A percentile compares a stretch with the other conserved stretches of the same genome.
These are phyloP conservation scores for Sinocyclocheilus anshuiensis DNA, from an alignment of 2,113 vertebrate species.

Conservation along the genomic window DNA sequence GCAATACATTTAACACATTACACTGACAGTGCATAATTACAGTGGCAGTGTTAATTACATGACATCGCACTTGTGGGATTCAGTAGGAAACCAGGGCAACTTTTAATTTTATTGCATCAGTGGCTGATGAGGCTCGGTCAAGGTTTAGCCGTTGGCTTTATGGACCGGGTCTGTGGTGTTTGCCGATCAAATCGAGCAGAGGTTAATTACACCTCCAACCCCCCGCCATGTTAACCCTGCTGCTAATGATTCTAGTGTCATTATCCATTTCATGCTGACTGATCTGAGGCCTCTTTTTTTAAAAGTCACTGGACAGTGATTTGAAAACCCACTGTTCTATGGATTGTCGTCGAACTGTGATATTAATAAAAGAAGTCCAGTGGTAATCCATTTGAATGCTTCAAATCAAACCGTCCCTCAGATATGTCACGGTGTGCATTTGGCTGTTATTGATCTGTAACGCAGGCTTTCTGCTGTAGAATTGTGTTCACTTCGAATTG, in stretches of 20 bases:
- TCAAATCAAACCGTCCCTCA: background rate
- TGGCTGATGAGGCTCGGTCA: background rate
- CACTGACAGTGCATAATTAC: conserved; percentile 33
- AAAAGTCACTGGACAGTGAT: background rate
- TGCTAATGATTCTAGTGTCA: conserved; percentile 3
- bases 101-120: conserved; percentile 13
- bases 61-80: background rate
- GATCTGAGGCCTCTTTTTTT: background rate
- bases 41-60: conserved; percentile 1
- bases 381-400: conserved; percentile 13
- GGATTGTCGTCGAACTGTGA: background rate
- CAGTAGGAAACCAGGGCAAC: conserved; percentile 5
- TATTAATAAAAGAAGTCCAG: background rate
- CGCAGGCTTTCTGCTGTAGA: background rate
- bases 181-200: conserved; percentile 22
- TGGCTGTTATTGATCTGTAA: background rate
- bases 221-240: background rate
- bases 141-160: conserved; percentile 16
- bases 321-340: background rate
- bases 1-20: background rate
- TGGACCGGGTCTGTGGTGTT: background rate
- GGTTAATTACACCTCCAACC: conserved; percentile 34
- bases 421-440: background rate
- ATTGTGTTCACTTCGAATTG: background rate
- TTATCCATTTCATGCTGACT: conserved; percentile 13